Conservation (phyloP, 53 echinoderm and acorn worm species). For the Hippasteria phrygiana region DNA sequence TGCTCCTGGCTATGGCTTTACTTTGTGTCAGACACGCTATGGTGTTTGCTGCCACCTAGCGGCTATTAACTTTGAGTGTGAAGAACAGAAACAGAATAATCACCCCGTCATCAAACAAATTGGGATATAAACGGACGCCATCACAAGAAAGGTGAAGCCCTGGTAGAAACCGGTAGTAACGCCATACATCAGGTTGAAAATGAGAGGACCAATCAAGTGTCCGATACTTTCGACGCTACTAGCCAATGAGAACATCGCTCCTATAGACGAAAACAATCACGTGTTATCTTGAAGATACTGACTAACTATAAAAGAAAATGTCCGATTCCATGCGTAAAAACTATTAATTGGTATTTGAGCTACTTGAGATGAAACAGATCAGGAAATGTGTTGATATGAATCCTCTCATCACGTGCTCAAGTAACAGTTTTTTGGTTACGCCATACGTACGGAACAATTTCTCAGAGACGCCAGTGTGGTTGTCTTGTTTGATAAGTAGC, state of each 20-base stretch:
- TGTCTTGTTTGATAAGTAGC: too few species aligned
- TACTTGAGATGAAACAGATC: too few species aligned
- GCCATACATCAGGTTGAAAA: constrained; percentile 73
- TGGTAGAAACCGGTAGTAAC: constrained; percentile 40
- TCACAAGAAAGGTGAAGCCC: constrained; percentile 60
- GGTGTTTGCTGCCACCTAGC: neutral
- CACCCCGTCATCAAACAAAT: constrained; percentile 62
- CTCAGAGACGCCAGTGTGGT: too few species aligned
- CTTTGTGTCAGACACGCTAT: too few species aligned
- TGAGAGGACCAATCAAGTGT: constrained; percentile 69
- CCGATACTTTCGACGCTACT: constrained; percentile 72
- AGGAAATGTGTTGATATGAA: too few species aligned
- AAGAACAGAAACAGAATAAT: neutral
- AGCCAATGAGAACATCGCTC: constrained; percentile 67
- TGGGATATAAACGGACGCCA: constrained; percentile 67
- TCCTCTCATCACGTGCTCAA: too few species aligned
- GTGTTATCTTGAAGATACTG: neutral
- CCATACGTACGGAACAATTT: too few species aligned
- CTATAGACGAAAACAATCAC: constrained; percentile 11
- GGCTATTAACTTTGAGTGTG: too few species aligned
- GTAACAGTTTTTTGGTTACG: too few species aligned
- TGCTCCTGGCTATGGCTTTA: too few species aligned
- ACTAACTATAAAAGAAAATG: neutral
- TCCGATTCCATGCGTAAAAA: neutral
- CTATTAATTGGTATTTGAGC: too few species aligned